phyloP scores from a whole-genome alignment of 1,140 invertebrate species.

The Lordiphosa mommai region DNA sequence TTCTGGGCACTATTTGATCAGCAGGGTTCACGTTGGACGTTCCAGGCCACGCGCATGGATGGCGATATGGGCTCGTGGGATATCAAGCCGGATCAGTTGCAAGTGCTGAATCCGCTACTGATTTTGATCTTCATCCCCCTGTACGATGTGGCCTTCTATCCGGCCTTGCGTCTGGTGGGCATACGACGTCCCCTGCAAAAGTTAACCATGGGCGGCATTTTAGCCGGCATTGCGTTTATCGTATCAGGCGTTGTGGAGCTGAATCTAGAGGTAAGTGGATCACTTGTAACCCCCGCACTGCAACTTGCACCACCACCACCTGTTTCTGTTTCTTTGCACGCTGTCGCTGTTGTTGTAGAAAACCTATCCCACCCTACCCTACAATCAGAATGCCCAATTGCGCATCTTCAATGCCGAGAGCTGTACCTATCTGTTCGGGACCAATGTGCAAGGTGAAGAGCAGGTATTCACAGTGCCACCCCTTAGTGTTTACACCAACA shows the following conservation, averaged over 20 bases:
- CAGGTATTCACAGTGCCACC: conserved; percentile 43
- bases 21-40: conserved; percentile 96
- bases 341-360: conserved; percentile 49
- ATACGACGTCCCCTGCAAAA: conserved; percentile 81
- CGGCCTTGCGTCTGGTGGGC: conserved; percentile 81
- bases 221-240: conserved; percentile 92
- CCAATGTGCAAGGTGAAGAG: conserved; percentile 14
- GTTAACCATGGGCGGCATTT: conserved; percentile 87
- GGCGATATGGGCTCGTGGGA: conserved; percentile 86
- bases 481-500: conserved; percentile 66
- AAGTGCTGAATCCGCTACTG: conserved; percentile 89
- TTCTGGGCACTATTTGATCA: conserved; percentile 93
- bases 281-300: neutral
- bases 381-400: conserved; percentile 83
- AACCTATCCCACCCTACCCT: conserved; percentile 85
- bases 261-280: conserved; percentile 83
- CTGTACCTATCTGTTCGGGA: conserved; percentile 71
- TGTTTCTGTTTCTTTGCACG: conserved; percentile 38
- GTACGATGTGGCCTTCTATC: conserved; percentile 88
- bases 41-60: conserved; percentile 95
- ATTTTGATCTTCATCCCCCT: conserved; percentile 90
- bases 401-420: conserved; percentile 86
- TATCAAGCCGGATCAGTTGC: conserved; percentile 91
- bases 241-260: conserved; percentile 92
- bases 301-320: neutral